phyloP scores from a whole-genome alignment of 2,113 vertebrate genomes.

The Climacteris rufus region DNA sequence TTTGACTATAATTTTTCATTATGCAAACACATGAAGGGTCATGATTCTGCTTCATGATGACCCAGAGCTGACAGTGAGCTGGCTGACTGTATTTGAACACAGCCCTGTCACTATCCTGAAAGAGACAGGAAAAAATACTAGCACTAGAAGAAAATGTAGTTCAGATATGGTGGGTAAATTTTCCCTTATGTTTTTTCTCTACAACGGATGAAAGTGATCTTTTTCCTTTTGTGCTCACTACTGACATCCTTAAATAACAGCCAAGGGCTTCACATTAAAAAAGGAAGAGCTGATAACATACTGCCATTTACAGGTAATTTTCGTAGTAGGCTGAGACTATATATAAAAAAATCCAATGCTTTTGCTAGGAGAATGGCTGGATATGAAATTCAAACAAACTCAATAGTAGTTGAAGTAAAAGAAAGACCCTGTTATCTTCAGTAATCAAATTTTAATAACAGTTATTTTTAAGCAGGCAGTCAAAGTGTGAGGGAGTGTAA shows the following conservation, averaged over 20 bases:
- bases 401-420: background rate
- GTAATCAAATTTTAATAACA: background rate
- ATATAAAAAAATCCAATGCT: background rate
- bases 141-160: background rate
- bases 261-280: background rate
- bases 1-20: background rate
- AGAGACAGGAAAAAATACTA: background rate
- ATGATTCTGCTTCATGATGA: background rate
- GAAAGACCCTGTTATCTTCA: background rate
- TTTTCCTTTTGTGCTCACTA: background rate
- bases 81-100: background rate
- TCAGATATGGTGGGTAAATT: background rate
- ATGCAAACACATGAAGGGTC: background rate
- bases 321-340: background rate
- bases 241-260: background rate
- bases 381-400: background rate
- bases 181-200: background rate
- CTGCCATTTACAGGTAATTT: background rate
- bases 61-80: background rate
- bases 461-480: background rate
- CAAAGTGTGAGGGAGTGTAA: background rate
- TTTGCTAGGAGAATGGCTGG: background rate
- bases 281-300: background rate
- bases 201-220: background rate
- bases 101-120: background rate